phyloP scores from a whole-genome alignment of 2,888 invertebrate genomes.

The Micoletzkya japonica region DNA sequence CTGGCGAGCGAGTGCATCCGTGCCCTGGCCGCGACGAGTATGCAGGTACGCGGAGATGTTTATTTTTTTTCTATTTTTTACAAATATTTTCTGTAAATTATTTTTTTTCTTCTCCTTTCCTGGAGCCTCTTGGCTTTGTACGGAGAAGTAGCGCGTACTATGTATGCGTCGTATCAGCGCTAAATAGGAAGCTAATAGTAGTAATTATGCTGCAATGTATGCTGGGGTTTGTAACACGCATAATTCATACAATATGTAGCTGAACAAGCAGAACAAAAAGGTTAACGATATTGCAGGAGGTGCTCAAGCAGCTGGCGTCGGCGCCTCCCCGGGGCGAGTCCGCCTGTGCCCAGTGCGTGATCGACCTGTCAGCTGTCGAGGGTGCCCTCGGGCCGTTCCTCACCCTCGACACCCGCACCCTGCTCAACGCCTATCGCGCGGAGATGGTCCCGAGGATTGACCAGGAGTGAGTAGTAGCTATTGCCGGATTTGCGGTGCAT shows the following conservation, averaged over 20 bases:
- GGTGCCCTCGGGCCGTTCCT: slow-evolving; percentile 52
- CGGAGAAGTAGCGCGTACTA: too few species aligned
- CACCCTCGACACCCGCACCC: slow-evolving; percentile 37
- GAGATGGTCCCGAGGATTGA: slow-evolving; percentile 43
- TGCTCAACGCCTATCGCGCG: slow-evolving; percentile 43
- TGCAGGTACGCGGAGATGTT: slow-evolving; percentile 14
- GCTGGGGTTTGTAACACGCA: too few species aligned
- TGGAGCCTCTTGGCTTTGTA: too few species aligned
- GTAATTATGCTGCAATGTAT: too few species aligned
- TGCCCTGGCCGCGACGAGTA: slow-evolving; percentile 15
- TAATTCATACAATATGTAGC: too few species aligned
- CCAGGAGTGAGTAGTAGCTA: slow-evolving; percentile 40
- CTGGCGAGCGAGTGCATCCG: slow-evolving; percentile 41
- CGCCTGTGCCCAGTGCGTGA: slow-evolving; percentile 54
- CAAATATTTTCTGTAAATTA: slow-evolving; percentile 3
- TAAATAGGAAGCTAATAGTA: too few species aligned
- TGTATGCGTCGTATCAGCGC: too few species aligned
- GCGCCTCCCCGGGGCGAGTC: slow-evolving; percentile 26
- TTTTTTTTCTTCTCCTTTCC: neutral
- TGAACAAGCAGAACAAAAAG: too few species aligned
- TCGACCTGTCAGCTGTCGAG: slow-evolving; percentile 60
- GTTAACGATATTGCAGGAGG: slow-evolving; percentile 21
- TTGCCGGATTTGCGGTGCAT: too few species aligned
- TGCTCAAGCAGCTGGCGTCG: slow-evolving; percentile 3
- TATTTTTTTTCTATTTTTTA: slow-evolving; percentile 9